Evolutionary conservation across 1,140 invertebrate genomes (phyloP).

Genomic region (Drosophila saltans): DNA sequence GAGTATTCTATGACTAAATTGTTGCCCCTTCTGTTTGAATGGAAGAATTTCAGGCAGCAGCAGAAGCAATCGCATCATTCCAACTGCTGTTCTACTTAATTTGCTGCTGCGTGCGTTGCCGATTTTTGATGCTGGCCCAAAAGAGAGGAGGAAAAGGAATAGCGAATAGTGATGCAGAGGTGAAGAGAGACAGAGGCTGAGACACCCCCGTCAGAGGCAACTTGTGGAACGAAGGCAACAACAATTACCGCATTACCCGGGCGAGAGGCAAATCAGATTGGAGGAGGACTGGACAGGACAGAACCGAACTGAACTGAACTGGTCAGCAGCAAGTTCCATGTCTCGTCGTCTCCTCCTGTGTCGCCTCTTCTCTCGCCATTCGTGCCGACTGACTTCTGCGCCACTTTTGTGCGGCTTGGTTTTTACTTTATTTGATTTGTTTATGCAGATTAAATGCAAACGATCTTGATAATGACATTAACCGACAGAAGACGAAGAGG

Average conservation of each 20-base stretch:
- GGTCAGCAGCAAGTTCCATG: constrained; percentile 40
- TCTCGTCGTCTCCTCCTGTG: neutral
- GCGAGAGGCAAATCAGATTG: constrained; percentile 35
- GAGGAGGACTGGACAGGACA: constrained; percentile 29
- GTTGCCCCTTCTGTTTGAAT: constrained; percentile 20
- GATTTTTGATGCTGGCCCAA: constrained; percentile 55
- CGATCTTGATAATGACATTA: constrained; percentile 83
- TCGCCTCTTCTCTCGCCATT: neutral
- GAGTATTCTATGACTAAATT: constrained; percentile 31
- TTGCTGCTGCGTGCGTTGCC: constrained; percentile 77
- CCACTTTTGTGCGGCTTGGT: constrained; percentile 67
- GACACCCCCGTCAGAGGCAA: constrained; percentile 30
- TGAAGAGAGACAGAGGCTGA: constrained; percentile 11
- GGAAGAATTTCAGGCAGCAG: constrained; percentile 42
- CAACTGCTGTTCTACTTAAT: constrained; percentile 79
- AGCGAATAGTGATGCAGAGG: neutral
- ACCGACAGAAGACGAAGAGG: constrained; percentile 68
- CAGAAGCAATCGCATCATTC: constrained; percentile 50
- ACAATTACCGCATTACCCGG: constrained; percentile 78
- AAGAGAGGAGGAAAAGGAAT: neutral
- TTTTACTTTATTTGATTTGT: constrained; percentile 81
- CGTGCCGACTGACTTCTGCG: constrained; percentile 50
- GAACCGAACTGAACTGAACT: constrained; percentile 23
- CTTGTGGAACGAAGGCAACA: constrained; percentile 51
- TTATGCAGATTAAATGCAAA: constrained; percentile 83